Percentiles rank a stretch among this genome's conserved stretches.
phyloP scores from a whole-genome alignment of 1,140 invertebrate species.

The Drosophila erecta region DNA sequence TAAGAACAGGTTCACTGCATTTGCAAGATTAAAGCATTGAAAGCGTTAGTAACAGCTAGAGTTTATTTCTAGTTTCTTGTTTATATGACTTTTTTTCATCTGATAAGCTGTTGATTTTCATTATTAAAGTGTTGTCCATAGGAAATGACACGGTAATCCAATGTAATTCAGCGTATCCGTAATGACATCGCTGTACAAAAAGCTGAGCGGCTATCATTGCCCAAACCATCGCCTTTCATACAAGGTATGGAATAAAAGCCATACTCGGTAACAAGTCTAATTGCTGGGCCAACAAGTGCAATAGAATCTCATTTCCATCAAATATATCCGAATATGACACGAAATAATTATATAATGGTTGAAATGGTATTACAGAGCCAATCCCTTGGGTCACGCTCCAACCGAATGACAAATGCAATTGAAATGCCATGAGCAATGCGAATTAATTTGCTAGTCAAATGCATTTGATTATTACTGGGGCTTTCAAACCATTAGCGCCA shows the following conservation, averaged over 20 bases:
- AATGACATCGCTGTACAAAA: constrained; percentile 39
- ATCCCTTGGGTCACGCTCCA: constrained; percentile 39
- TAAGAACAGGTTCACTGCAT: background rate
- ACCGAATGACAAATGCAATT: constrained; percentile 44
- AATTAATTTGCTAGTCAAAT: constrained; percentile 47
- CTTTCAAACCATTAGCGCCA: constrained; percentile 36
- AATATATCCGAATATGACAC: constrained; percentile 26
- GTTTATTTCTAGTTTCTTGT: constrained; percentile 15
- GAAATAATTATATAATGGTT: constrained; percentile 24
- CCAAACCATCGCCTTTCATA: constrained; percentile 7
- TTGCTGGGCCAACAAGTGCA: constrained; percentile 31
- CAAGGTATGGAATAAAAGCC: too few species aligned
- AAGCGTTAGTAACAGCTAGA: background rate
- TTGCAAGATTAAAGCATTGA: background rate
- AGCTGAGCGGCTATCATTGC: background rate
- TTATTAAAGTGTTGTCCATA: constrained; percentile 1
- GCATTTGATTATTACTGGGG: constrained; percentile 43
- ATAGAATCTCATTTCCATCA: constrained; percentile 6
- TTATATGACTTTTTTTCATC: constrained; percentile 4
- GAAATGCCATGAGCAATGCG: constrained; percentile 30
- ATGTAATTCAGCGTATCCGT: constrained; percentile 37
- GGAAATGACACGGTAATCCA: constrained; percentile 27
- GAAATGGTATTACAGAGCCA: constrained; percentile 6
- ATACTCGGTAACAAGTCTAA: constrained; percentile 20
- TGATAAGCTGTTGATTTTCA: background rate